Evolutionary conservation across 2,113 vertebrate species (phyloP).

Genomic region (Ellobius talpinus): DNA sequence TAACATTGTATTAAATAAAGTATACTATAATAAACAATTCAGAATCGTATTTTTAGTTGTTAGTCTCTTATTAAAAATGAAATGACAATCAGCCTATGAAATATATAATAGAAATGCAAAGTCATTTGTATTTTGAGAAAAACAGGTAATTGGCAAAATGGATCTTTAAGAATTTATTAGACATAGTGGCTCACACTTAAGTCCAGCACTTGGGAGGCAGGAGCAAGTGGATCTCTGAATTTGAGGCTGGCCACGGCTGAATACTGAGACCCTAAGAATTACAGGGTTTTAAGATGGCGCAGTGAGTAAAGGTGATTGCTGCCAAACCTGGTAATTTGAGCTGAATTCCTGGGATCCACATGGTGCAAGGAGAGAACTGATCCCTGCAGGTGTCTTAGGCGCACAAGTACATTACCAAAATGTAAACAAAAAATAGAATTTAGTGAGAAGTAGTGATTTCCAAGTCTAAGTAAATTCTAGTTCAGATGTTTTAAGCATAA

Average conservation of each 20-base stretch:
- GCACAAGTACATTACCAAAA: not conserved
- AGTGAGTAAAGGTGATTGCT: not conserved
- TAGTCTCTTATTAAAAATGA: slow-evolving; percentile 61
- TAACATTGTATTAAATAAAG: slow-evolving; percentile 83
- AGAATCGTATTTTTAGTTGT: slow-evolving; percentile 67
- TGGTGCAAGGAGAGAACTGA: not conserved
- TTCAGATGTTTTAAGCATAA: slow-evolving; percentile 45
- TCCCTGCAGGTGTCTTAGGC: not conserved
- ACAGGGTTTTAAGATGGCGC: not conserved
- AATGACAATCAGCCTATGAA: slow-evolving; percentile 57
- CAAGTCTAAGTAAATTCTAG: slow-evolving; percentile 53
- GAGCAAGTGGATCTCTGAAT: not conserved
- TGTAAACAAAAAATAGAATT: not conserved
- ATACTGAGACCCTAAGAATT: not conserved
- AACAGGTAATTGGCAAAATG: slow-evolving; percentile 10
- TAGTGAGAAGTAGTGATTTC: slow-evolving; percentile 33
- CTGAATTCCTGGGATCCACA: not conserved
- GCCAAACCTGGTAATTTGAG: too few relatives aligned
- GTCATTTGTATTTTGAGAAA: slow-evolving; percentile 48
- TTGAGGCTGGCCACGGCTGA: not conserved
- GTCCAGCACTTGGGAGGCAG: not conserved
- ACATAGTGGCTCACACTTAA: not conserved
- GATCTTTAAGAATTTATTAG: not conserved
- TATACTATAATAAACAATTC: slow-evolving; percentile 74
- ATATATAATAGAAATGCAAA: slow-evolving; percentile 46